These are phyloP conservation scores for Phytoseiulus persimilis DNA, from an alignment of 2,888 invertebrate species.

Conservation along the genomic window DNA sequence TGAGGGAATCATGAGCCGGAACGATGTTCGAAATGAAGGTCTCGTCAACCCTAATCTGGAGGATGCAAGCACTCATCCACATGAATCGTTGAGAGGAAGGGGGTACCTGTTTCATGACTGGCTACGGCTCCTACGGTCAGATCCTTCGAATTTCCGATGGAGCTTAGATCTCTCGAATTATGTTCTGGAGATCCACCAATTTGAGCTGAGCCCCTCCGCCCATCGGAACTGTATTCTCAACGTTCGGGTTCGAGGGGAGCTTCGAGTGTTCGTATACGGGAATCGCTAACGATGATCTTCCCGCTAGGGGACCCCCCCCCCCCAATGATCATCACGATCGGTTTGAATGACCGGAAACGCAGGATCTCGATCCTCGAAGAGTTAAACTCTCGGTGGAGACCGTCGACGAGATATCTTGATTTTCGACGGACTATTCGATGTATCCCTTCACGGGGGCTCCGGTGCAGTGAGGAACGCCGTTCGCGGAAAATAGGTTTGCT, in stretches of 20 bases:
- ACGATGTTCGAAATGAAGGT: no score
- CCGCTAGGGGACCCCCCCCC: not conserved
- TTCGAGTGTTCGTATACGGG: conserved; percentile 15
- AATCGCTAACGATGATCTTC: not conserved
- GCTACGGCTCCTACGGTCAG: not conserved
- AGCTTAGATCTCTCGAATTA: not conserved
- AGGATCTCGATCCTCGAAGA: not conserved
- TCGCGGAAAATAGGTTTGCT: not conserved
- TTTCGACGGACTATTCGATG: conserved; percentile 8
- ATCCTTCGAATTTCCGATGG: not conserved
- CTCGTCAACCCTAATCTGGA: no score
- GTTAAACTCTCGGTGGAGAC: conserved; percentile 14
- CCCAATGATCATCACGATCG: no score
- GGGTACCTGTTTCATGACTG: not conserved
- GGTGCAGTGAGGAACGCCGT: not conserved
- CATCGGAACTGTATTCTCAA: not conserved
- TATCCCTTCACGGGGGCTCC: not conserved
- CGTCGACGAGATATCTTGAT: conserved; percentile 11
- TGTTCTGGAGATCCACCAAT: conserved; percentile 22
- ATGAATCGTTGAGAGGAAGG: conserved; percentile 12
- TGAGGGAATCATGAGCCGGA: no score
- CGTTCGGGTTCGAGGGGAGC: not conserved
- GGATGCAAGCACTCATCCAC: not conserved
- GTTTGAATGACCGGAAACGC: no score
- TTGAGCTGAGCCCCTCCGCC: conserved; percentile 13